These are phyloP conservation scores for Hephaestus fuliginosus DNA, from an alignment of 2,797 vertebrate genomes.

Conservation along the genomic window DNA sequence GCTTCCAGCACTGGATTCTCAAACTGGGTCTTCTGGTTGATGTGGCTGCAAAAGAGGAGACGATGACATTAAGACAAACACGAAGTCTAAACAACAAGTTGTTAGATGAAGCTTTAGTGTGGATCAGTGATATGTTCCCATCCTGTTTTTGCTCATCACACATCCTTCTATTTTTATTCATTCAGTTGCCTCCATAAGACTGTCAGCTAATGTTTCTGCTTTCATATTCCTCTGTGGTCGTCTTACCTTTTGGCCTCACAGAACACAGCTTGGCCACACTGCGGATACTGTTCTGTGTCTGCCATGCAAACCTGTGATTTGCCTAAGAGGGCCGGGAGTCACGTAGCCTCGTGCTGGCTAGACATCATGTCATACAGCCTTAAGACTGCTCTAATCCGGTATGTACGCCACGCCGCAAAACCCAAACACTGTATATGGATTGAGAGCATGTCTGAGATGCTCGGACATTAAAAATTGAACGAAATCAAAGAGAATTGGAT, in stretches of 20 bases:
- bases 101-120: not conserved
- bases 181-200: not conserved
- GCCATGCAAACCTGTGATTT: conserved; percentile 74
- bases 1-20: conserved; percentile 98
- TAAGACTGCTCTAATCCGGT: not conserved
- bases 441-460: not conserved
- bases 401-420: conserved; percentile 7
- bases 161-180: not conserved
- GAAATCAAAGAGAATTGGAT: conserved; percentile 29
- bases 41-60: conserved; percentile 87
- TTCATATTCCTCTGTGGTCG: not conserved
- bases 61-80: conserved; percentile 31
- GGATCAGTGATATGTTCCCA: not conserved
- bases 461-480: conserved; percentile 2
- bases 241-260: conserved; percentile 1
- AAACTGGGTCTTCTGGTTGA: conserved; percentile 99
- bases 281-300: conserved; percentile 31
- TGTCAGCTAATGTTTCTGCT: conserved; percentile 3
- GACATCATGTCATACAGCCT: not conserved
- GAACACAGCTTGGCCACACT: not conserved
- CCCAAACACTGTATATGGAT: conserved; percentile 2
- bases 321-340: conserved; percentile 45
- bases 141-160: conserved; percentile 11
- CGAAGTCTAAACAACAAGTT: not conserved
- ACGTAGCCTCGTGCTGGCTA: conserved; percentile 7